Base-by-base conservation (phyloP, 2,888 invertebrate species). In the Stenodera caucasica region DNA sequence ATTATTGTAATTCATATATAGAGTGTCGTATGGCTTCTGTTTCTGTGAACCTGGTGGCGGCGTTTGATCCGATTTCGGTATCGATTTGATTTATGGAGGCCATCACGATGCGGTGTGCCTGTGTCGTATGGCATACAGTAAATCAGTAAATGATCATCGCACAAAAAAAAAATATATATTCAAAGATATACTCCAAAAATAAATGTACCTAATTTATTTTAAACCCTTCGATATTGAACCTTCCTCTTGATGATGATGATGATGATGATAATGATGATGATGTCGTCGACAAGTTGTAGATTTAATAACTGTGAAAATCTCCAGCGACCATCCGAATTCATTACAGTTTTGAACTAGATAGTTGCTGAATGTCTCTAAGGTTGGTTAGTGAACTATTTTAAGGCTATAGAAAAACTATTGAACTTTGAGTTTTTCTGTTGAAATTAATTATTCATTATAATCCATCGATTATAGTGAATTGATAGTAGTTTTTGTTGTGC, bases 11-110 rank as follows among this genome's bases (percentile, higher is more conserved):
- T 45, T 23, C 12, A n/a, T n/a, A n/a, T n/a, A n/a, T n/a, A 11
- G 3, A 23, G 9, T 45, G 6, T 21, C 21, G 11, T 45, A 21
- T 18, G 45, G 23, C 45, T 23, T 45, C 45, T 45, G 5, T 45
- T 40, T 18, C 18, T 40, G 35, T 35, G 9, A 45, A 21, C 45
- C 11, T 18, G 9, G 30, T 30, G 30, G 30, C 8, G 21, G 33
- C 58, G 61, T 58, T 61, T 61, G 61, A 61, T 61, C 61, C 55
- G 61, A 61, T 61, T 61, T 61, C 11, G 52, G 49, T 61, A 61
- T 61, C 61, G 61, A 61, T 61, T 61, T 61, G 61, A 61, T 61
- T 61, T 61, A 61, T 61, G 55, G 45, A 45, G 23, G 45, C 45
- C n/a, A 45, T 23, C 45, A 45, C 23, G 45, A 23, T 45, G 45